Conservation (phyloP, 2,888 invertebrate species). For the Chouioia cunea region DNA sequence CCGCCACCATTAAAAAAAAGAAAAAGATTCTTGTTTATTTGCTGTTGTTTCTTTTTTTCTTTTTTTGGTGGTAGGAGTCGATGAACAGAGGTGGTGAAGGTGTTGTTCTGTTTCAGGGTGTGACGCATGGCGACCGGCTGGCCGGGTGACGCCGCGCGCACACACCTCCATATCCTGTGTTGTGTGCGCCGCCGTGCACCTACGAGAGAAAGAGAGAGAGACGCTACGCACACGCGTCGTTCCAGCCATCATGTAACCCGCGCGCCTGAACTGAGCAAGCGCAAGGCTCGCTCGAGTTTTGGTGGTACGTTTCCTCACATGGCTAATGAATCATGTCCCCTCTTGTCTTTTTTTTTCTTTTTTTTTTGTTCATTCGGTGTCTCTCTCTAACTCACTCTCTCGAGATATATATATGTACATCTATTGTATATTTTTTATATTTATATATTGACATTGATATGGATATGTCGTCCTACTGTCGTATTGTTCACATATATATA, state of each 20-base stretch:
- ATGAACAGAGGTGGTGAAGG: constrained; percentile 60
- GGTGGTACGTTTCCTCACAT: constrained; percentile 64
- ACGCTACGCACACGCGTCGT: background rate
- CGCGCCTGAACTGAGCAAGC: constrained; percentile 20
- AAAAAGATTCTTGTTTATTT: background rate
- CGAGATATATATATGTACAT: constrained; percentile 2
- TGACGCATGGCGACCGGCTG: constrained; percentile 68
- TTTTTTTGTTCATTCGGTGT: constrained; percentile 48
- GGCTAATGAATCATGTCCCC: constrained; percentile 55
- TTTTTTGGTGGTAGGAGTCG: constrained; percentile 33
- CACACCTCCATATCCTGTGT: constrained; percentile 65
- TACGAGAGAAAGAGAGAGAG: no score
- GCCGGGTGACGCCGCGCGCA: constrained; percentile 65
- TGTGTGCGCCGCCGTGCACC: constrained; percentile 20
- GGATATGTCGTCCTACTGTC: constrained; percentile 42
- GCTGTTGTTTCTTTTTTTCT: background rate
- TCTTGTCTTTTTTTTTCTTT: no score
- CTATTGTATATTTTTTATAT: constrained; percentile 19
- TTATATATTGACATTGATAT: constrained; percentile 18
- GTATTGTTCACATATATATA: constrained; percentile 31
- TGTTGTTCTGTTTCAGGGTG: constrained; percentile 68
- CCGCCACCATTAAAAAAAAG: background rate
- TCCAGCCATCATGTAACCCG: constrained; percentile 58
- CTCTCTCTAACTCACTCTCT: background rate
- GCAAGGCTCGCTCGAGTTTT: constrained; percentile 31